These are phyloP conservation scores for Mastacembelus armatus DNA, from an alignment of 2,797 vertebrate genomes.

Conservation along the genomic window DNA sequence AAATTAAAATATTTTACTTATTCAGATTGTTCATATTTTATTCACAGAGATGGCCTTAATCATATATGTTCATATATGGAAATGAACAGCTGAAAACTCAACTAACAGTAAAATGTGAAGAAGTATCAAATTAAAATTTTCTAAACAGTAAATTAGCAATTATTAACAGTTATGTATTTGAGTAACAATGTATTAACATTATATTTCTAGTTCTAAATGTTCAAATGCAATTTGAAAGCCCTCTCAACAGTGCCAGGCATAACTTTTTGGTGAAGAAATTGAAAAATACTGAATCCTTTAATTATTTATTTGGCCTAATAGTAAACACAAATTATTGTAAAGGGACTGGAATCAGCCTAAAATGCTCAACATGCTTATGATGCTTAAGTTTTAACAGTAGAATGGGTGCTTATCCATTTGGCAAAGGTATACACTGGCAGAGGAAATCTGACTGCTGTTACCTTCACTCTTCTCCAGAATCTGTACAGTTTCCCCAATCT, in stretches of 20 bases:
- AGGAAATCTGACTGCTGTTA: slow-evolving; percentile 68
- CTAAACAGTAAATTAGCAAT: not conserved
- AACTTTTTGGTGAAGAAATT: not conserved
- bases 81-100: not conserved
- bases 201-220: too few relatives aligned
- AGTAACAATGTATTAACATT: not conserved
- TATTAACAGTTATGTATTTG: not conserved
- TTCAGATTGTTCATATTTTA: not conserved
- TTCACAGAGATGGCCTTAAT: not conserved
- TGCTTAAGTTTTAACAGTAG: not conserved
- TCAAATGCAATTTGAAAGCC: not conserved
- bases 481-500: slow-evolving; percentile 98
- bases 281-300: not conserved
- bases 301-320: not conserved
- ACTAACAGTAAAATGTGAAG: not conserved
- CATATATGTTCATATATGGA: not conserved
- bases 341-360: not conserved
- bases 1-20: not conserved
- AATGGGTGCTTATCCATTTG: not conserved
- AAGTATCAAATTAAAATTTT: too few relatives aligned
- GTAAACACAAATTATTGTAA: not conserved
- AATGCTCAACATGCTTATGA: not conserved
- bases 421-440: not conserved
- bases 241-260: not conserved
- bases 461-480: slow-evolving; percentile 99